Base-by-base conservation (phyloP, 2,888 invertebrate genomes). In the Physocephala rufipes region DNA sequence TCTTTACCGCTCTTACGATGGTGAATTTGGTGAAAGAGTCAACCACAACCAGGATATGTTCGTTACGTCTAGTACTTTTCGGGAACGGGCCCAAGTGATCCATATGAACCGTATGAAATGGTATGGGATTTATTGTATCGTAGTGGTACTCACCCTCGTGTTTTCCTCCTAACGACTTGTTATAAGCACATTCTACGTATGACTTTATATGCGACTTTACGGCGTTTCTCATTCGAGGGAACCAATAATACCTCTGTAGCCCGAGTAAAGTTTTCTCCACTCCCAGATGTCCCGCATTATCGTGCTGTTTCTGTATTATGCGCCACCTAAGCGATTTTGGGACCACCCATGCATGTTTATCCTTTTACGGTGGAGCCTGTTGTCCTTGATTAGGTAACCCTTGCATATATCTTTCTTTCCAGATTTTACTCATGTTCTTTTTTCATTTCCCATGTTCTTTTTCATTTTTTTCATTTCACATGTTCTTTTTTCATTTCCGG, bases 221-320 rank as follows among this genome's bases (percentile, higher is more conserved):
- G 67, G 82, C 85, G 2, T 74, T 66, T 47, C 77, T 74, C 84
- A 86, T 83, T 4, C 78, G 77, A 0, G 81, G 79, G 71, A 87
- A 86, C 84, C 84, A 87, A 74, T 83, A 87, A 13, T 76, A 74
- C 53, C 78, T 76, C 0, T 73, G 43, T 76, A 79, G 24, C 78
- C 78, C 7, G 67, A 77, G 53, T 77, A 80, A 2, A 76, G 66
- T 15, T 77, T 82, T 77, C 13, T 75, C 72, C 15, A 73, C 19
- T 3, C 73, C 67, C 69, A 73, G 73, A 70, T 76, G 75, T 9
- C 72, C 75, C 15, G 71, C 63, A 43, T 76, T 70, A 26, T 76
- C 75, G 49, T 77, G 76, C 45, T 71, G 53, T 45, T 55, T 36
- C 7, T 59, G 61, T 26, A 71, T 24, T 13, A 71, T 19, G 26